A percentile compares a stretch with the other conserved stretches of the same genome.
Conservation (phyloP, 1,140 invertebrate species). For the Diabrotica undecimpunctata region DNA sequence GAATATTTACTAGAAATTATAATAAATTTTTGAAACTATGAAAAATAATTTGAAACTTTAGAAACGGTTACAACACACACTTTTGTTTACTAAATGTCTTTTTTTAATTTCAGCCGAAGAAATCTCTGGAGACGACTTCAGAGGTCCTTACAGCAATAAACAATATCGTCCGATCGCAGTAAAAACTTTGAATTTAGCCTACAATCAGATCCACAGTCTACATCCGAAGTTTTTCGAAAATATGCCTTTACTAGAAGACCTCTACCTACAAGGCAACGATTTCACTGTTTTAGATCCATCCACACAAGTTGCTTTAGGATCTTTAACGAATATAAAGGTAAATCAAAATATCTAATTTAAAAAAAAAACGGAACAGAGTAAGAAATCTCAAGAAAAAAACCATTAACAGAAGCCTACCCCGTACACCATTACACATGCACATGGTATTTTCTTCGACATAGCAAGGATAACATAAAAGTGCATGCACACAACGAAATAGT, state of each 20-base stretch:
- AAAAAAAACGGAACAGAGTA: background rate
- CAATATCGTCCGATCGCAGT: slow-evolving; percentile 63
- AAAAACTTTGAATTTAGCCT: slow-evolving; percentile 60
- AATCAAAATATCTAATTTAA: slow-evolving; percentile 12
- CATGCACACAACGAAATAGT: too few species aligned
- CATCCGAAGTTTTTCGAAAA: slow-evolving; percentile 68
- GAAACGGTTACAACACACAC: too few species aligned
- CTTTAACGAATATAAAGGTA: slow-evolving; percentile 58
- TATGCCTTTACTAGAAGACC: slow-evolving; percentile 57
- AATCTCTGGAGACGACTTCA: slow-evolving; percentile 54
- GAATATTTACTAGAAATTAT: too few species aligned
- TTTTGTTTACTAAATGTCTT: too few species aligned
- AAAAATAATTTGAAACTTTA: too few species aligned
- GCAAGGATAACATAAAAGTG: too few species aligned
- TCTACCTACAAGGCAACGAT: slow-evolving; percentile 68
- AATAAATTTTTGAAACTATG: too few species aligned
- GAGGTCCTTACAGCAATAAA: slow-evolving; percentile 54
- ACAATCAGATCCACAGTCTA: slow-evolving; percentile 65
- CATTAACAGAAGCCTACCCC: too few species aligned
- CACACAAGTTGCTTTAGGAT: slow-evolving; percentile 58
- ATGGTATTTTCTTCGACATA: too few species aligned
- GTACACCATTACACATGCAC: too few species aligned
- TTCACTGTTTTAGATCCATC: slow-evolving; percentile 59
- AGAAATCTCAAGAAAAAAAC: too few species aligned
- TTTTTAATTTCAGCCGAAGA: slow-evolving; percentile 29